Evolutionary conservation across 2,113 vertebrate genomes (phyloP), one percentile per base, ranked within the genome.

Genomic region (Spermophilus dauricus): DNA sequence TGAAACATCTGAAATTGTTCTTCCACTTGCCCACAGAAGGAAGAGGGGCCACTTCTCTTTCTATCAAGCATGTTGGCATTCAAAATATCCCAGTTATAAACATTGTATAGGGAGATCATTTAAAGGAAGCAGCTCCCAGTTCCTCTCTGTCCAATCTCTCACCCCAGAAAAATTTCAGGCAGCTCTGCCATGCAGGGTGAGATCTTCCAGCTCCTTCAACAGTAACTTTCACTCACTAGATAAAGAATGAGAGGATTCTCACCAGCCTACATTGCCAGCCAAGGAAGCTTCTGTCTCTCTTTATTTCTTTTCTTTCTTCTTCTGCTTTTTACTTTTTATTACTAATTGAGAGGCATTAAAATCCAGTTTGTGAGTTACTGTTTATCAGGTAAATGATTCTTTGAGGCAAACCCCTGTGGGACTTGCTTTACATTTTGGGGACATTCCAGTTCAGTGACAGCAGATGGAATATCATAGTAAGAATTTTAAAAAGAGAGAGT

Each of bases 381-480:
- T 97, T 97, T 96, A 65, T 86, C 76, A 86, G 89, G 24, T 26
- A 92, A 97, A 96, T 56, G 67, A 85, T 81, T 97, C 30, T 95
- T 86, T 65, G 39, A 96, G 58, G 70, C 69, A 85, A 51, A 69
- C 77, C 70, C 82, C 89, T 45, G 39, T 53, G 95, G 95, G 86
- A 90, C 18, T 93, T 73, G 75, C 86, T 96, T 97, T 96, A 69
- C 76, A 81, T 97, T 95, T 96, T 37, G n/a, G 58, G 58, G 53
- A 90, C 84, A 95, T 94, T 97, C 61, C 81, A 96, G 86, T 97
- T 97, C 53, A 95, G 30, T 78, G 89, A 92, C 77, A 97, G 76
- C 96, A 97, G 96, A 97, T 96, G 87, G 89, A 90, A 97, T 45
- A 85, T 78, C 70, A 42, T 26, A 81, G 78, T 82, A 96, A 90